Percentiles rank a stretch among this genome's conserved stretches.
phyloP scores from a whole-genome alignment of 1,140 invertebrate genomes.

The Cepaea nemoralis region DNA sequence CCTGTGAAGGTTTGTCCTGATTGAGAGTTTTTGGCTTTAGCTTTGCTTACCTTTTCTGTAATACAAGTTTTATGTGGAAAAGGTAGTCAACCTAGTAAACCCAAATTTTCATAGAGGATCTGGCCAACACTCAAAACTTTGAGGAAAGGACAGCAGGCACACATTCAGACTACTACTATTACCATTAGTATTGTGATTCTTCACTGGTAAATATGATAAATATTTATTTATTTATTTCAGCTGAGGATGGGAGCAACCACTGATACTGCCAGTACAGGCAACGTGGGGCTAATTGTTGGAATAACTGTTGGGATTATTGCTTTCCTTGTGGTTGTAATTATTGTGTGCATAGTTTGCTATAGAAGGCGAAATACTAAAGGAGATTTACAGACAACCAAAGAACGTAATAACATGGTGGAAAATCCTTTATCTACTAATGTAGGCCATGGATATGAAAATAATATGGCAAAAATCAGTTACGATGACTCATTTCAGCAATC shows the following conservation, averaged over 20 bases:
- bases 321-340: conserved; percentile 5
- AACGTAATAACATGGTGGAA: not conserved
- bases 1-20: no score
- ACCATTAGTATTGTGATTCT: no score
- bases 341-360: conserved; percentile 31
- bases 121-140: no score
- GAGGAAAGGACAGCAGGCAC: no score
- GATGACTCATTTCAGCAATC: not conserved
- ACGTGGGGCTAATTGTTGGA: conserved; percentile 33
- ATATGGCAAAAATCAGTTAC: not conserved
- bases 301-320: conserved; percentile 27
- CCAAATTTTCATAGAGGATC: no score
- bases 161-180: no score
- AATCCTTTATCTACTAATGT: not conserved
- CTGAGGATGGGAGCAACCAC: not conserved
- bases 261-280: not conserved
- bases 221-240: conserved; percentile 11
- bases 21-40: no score
- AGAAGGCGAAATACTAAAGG: not conserved
- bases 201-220: not conserved
- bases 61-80: no score
- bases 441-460: conserved; percentile 15
- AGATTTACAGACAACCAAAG: not conserved
- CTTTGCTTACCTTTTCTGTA: no score
- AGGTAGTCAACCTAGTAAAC: no score